phyloP scores from a whole-genome alignment of 2,888 invertebrate genomes.

The Anticlea derivata region DNA sequence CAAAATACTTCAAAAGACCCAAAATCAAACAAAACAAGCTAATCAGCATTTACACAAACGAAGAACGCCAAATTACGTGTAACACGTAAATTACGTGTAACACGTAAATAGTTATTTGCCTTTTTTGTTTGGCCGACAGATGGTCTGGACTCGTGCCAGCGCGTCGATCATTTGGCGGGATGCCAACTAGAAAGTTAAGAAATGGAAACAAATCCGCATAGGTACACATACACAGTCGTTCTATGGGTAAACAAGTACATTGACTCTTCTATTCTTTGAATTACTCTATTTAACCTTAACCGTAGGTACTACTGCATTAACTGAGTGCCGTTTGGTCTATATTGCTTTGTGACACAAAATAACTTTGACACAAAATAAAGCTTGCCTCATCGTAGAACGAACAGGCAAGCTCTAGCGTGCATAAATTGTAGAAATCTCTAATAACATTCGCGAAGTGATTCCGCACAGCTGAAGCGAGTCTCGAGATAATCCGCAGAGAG shows the following conservation, averaged over 20 bases:
- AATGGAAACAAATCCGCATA: slow-evolving; percentile 60
- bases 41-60: slow-evolving; percentile 37
- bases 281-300: no score
- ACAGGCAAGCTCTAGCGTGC: not conserved
- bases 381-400: no score
- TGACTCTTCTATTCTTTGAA: not conserved
- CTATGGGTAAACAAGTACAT: not conserved
- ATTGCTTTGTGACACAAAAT: no score
- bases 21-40: slow-evolving; percentile 21
- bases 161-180: slow-evolving; percentile 71
- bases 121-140: slow-evolving; percentile 58
- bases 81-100: slow-evolving; percentile 48
- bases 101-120: slow-evolving; percentile 46
- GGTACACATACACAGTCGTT: slow-evolving; percentile 19
- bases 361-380: no score
- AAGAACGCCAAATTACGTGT: slow-evolving; percentile 46
- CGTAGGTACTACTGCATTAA: no score
- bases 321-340: no score
- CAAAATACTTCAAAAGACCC: not conserved
- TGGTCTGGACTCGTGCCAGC: slow-evolving; percentile 66
- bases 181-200: slow-evolving; percentile 66
- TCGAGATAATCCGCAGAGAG: slow-evolving; percentile 18
- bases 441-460: not conserved
- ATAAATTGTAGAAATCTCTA: slow-evolving; percentile 1
- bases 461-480: slow-evolving; percentile 5